Conservation (phyloP, 1,140 invertebrate genomes). For the Anthonomus grandis region DNA sequence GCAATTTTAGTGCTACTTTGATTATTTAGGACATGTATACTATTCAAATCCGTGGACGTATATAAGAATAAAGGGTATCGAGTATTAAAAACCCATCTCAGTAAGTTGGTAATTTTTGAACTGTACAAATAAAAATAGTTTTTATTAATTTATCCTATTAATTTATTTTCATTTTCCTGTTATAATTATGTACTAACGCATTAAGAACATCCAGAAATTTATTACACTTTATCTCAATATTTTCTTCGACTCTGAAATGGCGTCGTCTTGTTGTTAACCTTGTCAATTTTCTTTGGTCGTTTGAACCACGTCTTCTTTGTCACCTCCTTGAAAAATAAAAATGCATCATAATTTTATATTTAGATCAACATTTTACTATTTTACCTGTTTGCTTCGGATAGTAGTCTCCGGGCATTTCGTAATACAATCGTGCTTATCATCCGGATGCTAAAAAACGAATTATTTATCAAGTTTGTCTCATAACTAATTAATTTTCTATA, state of each 20-base stretch:
- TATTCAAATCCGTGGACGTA: no score
- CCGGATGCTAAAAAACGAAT: conserved; percentile 5
- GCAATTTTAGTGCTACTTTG: no score
- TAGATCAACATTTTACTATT: no score
- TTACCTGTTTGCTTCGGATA: conserved; percentile 16
- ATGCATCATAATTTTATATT: background rate
- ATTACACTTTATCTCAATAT: background rate
- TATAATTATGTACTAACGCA: no score
- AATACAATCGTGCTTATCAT: background rate
- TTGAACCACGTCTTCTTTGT: conserved; percentile 21
- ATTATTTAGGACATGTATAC: no score
- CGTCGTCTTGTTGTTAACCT: conserved; percentile 13
- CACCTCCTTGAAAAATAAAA: conserved; percentile 14
- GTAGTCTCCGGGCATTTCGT: background rate
- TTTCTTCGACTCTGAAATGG: conserved; percentile 6
- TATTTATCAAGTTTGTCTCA: background rate
- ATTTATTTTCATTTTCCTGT: no score
- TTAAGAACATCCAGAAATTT: background rate
- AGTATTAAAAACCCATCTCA: no score
- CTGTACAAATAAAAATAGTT: no score
- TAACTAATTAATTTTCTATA: no score
- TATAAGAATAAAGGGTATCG: no score
- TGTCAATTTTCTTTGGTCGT: conserved; percentile 1
- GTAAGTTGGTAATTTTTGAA: no score
- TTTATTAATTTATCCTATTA: no score